A percentile compares a stretch with the other conserved stretches of the same genome.
Conservation (phyloP, 92 coral and sea anemone species). For the Galaxea fascicularis region DNA sequence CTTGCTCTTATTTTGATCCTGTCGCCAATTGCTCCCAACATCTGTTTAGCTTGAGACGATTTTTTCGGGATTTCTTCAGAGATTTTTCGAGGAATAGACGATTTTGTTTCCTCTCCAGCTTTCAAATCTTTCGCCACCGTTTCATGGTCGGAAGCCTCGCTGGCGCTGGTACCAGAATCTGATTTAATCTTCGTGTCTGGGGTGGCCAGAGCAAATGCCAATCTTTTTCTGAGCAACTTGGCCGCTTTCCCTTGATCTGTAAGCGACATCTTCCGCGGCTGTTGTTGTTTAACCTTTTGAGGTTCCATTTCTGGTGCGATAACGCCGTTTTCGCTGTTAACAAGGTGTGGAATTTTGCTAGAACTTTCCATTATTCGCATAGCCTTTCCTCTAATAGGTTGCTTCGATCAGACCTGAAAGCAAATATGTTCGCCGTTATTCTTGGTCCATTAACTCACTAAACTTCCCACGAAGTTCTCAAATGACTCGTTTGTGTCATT, state of each 20-base stretch:
- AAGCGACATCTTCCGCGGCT: slow-evolving; percentile 2
- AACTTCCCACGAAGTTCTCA: not conserved
- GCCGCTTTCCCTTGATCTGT: slow-evolving; percentile 58
- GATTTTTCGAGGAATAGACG: slow-evolving; percentile 32
- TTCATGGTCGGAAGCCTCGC: slow-evolving; percentile 34
- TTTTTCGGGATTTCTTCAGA: slow-evolving; percentile 14
- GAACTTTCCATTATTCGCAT: not conserved
- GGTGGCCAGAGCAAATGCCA: slow-evolving; percentile 64
- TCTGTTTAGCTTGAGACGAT: not conserved
- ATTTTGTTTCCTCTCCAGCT: slow-evolving; percentile 14
- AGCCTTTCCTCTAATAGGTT: not conserved
- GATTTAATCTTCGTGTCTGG: slow-evolving; percentile 19
- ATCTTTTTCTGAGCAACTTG: slow-evolving; percentile 38
- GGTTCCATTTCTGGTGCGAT: not conserved
- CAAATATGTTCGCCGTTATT: not conserved
- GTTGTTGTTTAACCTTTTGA: not conserved
- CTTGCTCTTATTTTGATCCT: not conserved
- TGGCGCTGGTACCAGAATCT: slow-evolving; percentile 30
- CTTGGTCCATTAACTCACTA: not conserved
- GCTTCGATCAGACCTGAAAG: not conserved
- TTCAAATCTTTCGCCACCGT: slow-evolving; percentile 2
- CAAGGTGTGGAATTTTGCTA: slow-evolving; percentile 22
- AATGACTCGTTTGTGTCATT: not conserved
- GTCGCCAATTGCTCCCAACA: not conserved
- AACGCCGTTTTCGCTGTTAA: not conserved